A percentile compares a stretch with the other conserved stretches of the same genome.
Conservation (phyloP, 2,113 vertebrate genomes). For the pig (Sus scrofa) region DNA sequence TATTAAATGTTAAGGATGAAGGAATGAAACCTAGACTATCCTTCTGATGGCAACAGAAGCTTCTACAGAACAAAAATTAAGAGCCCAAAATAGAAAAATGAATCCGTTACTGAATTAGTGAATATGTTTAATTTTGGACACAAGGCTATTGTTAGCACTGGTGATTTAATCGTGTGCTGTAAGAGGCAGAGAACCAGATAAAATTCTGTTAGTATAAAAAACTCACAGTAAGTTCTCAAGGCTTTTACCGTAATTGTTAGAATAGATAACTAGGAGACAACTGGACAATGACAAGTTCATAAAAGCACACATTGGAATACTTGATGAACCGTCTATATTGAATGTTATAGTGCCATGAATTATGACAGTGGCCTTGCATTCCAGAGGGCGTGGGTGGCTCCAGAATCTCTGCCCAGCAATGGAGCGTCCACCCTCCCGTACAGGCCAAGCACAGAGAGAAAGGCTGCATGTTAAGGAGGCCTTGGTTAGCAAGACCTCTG, state of each 20-base stretch:
- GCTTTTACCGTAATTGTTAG: not conserved
- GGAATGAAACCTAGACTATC: not conserved
- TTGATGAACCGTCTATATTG: not conserved
- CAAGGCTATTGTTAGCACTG: not conserved
- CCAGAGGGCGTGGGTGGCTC: not conserved
- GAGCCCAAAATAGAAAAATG: not conserved
- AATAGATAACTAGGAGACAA: not conserved
- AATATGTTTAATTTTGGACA: constrained; percentile 33
- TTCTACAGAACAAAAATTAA: not conserved
- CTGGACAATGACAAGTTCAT: not conserved
- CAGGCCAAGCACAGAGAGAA: not conserved
- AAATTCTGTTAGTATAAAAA: not conserved
- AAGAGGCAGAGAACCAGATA: not conserved
- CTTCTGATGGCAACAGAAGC: not conserved
- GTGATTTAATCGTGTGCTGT: not conserved
- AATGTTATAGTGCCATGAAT: not conserved
- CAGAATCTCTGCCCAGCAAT: not conserved
- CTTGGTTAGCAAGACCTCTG: not conserved
- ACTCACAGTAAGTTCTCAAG: not conserved
- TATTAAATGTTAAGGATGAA: not conserved
- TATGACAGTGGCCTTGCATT: not conserved
- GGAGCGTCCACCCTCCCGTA: not conserved
- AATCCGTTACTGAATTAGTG: not conserved
- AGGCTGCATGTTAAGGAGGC: not conserved
- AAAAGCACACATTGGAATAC: not conserved